Base-by-base conservation (phyloP, 2,797 vertebrate species). In the Hybognathus amarus region DNA sequence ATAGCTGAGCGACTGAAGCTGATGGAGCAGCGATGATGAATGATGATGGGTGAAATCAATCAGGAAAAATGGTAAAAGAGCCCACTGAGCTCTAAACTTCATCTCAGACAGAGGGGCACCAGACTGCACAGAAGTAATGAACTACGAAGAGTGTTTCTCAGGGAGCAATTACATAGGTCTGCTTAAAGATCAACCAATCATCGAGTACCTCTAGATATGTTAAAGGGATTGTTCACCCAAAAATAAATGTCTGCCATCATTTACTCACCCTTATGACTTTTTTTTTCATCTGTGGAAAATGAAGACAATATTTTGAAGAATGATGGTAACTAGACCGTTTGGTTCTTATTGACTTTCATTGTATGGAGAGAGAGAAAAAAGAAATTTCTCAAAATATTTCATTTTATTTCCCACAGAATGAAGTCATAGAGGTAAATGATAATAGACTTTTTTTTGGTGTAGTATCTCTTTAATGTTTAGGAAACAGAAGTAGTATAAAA, bases 1-100 rank as follows among this genome's bases (percentile, higher is more conserved):
- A 24, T 45, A 77, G 66, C 45, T 77, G 70, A 36, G 61, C 18
- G 11, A 6, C 73, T 83, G 38, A 70, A 77, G 66, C 75, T 82
- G 36, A 61, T 76, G 79, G 5, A 66, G 59, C 36, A 40, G 24
- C 3, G 4, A 68, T 54, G 30, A 82, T 75, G 45, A 54, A 52
- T 82, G 70, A 9, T 30, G 61, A 76, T 56, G 71, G 69, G 36
- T 54, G 47, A 75, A 82, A 67, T 82, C 69, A 64, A 64, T 73
- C 30, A 27, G 59, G 40, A 73, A 64, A 74, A 74, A n/a, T 36
- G 22, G n/a, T 52, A 66, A 66, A 78, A 78, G 18, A 77, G 9
- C 75, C 75, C 38, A 59, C 5, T 30, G 54, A 63, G 79, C 42
- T 81, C 7, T 20, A 64, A 50, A 54, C 33, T 75, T 64, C 15